Conservation (phyloP, 2,113 vertebrate species). For the Isichthys henryi region DNA sequence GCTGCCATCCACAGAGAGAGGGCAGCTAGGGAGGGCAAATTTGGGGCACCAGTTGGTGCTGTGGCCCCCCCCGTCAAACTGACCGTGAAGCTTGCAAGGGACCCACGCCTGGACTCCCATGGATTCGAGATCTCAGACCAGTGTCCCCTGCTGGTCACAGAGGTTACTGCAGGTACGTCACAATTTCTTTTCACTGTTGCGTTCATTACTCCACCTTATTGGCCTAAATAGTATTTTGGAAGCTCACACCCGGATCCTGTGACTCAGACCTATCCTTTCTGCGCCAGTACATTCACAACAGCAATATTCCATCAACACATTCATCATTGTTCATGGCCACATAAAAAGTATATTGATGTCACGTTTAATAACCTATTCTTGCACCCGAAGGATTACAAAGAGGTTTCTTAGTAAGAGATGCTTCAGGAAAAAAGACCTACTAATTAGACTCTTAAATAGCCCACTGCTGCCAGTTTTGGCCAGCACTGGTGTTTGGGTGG, state of each 20-base stretch:
- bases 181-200: background rate
- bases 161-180: slow-evolving; percentile 73
- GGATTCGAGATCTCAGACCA: slow-evolving; percentile 79
- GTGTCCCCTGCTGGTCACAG: slow-evolving; percentile 78
- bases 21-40: slow-evolving; percentile 60
- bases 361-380: slow-evolving; percentile 5
- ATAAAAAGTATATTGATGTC: background rate
- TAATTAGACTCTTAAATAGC: background rate
- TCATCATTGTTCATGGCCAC: background rate
- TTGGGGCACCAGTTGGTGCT: slow-evolving; percentile 50
- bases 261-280: background rate
- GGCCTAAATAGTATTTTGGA: background rate
- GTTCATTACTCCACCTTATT: background rate
- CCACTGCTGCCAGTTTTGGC: background rate
- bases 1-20: slow-evolving; percentile 59
- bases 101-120: slow-evolving; percentile 73
- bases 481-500: background rate
- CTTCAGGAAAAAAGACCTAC: background rate
- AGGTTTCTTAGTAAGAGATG: background rate
- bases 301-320: background rate
- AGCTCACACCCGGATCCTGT: background rate
- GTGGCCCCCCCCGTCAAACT: slow-evolving; percentile 63
- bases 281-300: background rate
- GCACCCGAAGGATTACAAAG: background rate
- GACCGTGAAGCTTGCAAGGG: slow-evolving; percentile 75